phyloP scores from a whole-genome alignment of 2,888 invertebrate species.

The Hermaeophaga mercurialis region DNA sequence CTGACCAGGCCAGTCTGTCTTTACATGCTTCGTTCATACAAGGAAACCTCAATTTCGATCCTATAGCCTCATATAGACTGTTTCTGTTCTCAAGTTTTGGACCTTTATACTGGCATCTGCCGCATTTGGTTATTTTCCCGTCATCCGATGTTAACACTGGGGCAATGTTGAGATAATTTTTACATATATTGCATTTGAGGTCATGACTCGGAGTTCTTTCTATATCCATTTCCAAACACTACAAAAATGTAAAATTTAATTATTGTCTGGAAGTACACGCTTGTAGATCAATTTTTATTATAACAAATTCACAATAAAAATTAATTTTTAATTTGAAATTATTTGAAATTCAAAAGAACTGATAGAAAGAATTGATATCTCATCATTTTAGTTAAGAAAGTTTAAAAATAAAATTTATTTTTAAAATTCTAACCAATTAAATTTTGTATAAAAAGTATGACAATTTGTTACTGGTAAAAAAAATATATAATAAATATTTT shows the following conservation, averaged over 20 bases:
- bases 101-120: slow-evolving; percentile 31
- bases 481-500: too few species aligned
- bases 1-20: slow-evolving; percentile 29
- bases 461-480: too few species aligned
- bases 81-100: slow-evolving; percentile 32
- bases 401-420: too few species aligned
- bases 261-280: too few species aligned
- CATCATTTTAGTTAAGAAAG: too few species aligned
- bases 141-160: slow-evolving; percentile 36
- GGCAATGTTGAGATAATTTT: slow-evolving; percentile 36
- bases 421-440: too few species aligned
- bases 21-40: slow-evolving; percentile 31
- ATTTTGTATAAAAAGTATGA: too few species aligned
- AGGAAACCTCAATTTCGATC: slow-evolving; percentile 34
- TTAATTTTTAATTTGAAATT: too few species aligned
- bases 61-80: slow-evolving; percentile 35
- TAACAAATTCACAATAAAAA: too few species aligned
- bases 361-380: too few species aligned
- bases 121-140: slow-evolving; percentile 35
- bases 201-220: slow-evolving; percentile 28
- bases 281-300: too few species aligned
- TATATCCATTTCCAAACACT: slow-evolving; percentile 22
- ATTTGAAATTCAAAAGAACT: too few species aligned
- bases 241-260: background rate
- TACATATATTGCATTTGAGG: slow-evolving; percentile 35